A percentile compares a stretch with the other conserved stretches of the same genome.
These are phyloP conservation scores for Rynchops niger DNA, from an alignment of 2,113 vertebrate species.

Conservation along the genomic window DNA sequence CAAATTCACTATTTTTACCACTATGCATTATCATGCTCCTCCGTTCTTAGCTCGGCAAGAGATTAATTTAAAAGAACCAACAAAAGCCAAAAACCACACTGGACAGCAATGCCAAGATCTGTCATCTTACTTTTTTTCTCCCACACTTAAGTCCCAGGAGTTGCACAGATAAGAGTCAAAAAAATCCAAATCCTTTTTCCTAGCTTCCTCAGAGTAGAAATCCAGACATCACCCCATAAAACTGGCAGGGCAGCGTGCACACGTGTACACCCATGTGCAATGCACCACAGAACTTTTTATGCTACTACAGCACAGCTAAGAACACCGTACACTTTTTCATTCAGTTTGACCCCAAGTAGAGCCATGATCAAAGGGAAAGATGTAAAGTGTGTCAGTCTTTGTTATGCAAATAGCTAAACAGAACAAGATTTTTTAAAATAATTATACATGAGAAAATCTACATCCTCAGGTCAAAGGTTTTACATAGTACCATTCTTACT, in stretches of 20 bases:
- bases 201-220: not conserved
- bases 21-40: not conserved
- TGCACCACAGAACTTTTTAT: not conserved
- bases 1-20: not conserved
- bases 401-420: conserved; percentile 49
- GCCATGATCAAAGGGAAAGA: not conserved
- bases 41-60: not conserved
- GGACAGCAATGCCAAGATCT: not conserved
- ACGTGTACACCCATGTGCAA: rapidly evolving
- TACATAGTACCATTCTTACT: not conserved
- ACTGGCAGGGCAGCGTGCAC: not conserved
- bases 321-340: not conserved
- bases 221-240: not conserved
- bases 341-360: not conserved
- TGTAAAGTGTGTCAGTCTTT: conserved; percentile 9
- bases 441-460: conserved; percentile 5
- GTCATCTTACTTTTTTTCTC: not conserved
- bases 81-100: not conserved
- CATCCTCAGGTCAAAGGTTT: conserved; percentile 48
- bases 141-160: not conserved
- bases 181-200: not conserved
- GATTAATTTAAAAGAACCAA: not conserved
- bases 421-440: not conserved
- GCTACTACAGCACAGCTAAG: not conserved
- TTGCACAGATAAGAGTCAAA: not conserved